A percentile compares a stretch with the other conserved stretches of the same genome.
Evolutionary conservation across 2,888 invertebrate genomes (phyloP).

Genomic region (Phrixothrix hirtus): DNA sequence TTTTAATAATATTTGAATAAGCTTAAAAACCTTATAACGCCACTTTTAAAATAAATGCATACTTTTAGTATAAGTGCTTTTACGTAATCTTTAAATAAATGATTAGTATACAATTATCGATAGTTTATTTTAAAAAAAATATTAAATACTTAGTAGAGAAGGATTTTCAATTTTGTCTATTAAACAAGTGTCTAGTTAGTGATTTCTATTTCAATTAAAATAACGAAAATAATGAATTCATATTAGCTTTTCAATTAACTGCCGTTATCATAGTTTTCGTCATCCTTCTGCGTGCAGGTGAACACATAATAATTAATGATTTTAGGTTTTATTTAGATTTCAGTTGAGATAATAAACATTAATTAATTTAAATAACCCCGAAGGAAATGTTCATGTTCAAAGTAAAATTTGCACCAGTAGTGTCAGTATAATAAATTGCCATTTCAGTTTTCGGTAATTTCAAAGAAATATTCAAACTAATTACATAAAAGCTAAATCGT

Average conservation of each 20-base stretch:
- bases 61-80: no score
- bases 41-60: no score
- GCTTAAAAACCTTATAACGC: no score
- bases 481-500: no score
- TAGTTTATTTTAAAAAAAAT: no score
- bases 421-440: conserved; percentile 26
- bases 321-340: conserved; percentile 39
- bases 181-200: no score
- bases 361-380: conserved; percentile 40
- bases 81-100: no score
- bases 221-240: background rate
- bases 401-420: conserved; percentile 22
- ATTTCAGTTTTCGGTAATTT: conserved; percentile 14
- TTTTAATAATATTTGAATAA: no score
- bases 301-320: conserved; percentile 38
- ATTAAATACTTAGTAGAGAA: no score
- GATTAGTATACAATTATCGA: no score
- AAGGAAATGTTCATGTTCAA: conserved; percentile 27
- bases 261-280: conserved; percentile 17
- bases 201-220: no score
- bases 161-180: no score
- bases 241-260: conserved; percentile 11
- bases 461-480: background rate
- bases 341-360: conserved; percentile 36
- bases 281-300: conserved; percentile 37